Base-by-base conservation (phyloP, 2,113 vertebrate species). In the Cranoglanis bouderius region DNA sequence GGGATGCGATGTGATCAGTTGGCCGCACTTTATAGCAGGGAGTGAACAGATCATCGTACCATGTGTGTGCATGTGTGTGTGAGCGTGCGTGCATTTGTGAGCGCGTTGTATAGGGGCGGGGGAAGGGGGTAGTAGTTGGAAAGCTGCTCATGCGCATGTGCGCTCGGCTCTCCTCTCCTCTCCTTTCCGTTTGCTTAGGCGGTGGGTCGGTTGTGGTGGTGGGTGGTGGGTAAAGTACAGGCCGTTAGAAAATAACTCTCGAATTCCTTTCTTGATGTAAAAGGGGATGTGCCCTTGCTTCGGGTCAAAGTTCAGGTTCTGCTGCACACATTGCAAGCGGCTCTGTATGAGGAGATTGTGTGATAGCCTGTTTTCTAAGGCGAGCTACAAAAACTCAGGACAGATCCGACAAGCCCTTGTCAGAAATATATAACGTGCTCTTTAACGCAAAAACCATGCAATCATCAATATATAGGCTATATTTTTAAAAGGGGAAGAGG, bases 271-370 rank as follows among this genome's bases (percentile, higher is more conserved):
- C 87, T 89, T 84, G 74, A 85, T 43, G 84, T 67, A 82, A 87
- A 91, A 78, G 84, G 90, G 72, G 74, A 87, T 72, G 51, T 88
- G 63, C 89, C 88, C 88, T 89, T 83, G 77, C 59, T 90, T 90
- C 88, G 80, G 90, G 90, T 92, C 91, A 92, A 90, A 92, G 92
- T 92, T 93, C 88, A 92, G 40, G 89, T 90, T 86, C 74, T 82
- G 84, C 90, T 90, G 82, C 67, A 59, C 85, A 85, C 21, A 74
- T 59, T 88, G 70, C 89, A 81, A 77, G 85, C 88, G 65, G 55
- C 85, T 82, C 88, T n/a, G 88, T 63, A 80, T 85, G 82, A 90
- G 87, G 88, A 91, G 89, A 32, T 13, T 1, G 51, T 59, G 49
- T 29, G 24, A 83, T 83, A 35, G 0, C 26, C 6, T 40, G 53